Percentiles rank a stretch among this genome's conserved stretches.
Evolutionary conservation across 2,113 vertebrate species (phyloP).

Genomic region (Atrichornis clamosus): DNA sequence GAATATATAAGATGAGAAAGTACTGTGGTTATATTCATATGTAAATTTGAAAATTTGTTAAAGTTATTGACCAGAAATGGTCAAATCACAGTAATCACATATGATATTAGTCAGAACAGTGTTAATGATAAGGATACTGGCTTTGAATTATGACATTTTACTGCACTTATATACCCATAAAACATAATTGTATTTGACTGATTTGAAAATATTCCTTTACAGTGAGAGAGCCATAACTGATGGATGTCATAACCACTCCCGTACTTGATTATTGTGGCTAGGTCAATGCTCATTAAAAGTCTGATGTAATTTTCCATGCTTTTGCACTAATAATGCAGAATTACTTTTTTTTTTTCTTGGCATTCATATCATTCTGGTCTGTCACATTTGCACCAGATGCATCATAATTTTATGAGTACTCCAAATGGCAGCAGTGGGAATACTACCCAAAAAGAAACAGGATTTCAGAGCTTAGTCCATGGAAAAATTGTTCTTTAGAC

Average conservation of each 20-base stretch:
- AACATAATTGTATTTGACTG: not conserved
- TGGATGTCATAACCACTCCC: not conserved
- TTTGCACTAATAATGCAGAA: not conserved
- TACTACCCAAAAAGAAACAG: not conserved
- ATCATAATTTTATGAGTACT: not conserved
- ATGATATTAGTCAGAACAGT: not conserved
- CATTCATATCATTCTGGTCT: not conserved
- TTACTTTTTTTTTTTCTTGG: not conserved
- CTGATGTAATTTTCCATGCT: constrained; percentile 9
- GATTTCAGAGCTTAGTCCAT: not conserved
- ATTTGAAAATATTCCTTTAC: constrained; percentile 1
- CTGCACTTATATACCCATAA: not conserved
- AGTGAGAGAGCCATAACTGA: not conserved
- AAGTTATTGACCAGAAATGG: not conserved
- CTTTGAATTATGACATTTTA: not conserved
- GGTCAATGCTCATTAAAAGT: constrained; percentile 1
- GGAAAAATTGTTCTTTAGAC: not conserved
- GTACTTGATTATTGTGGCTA: not conserved
- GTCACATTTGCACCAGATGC: not conserved
- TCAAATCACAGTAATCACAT: not conserved
- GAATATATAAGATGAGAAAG: not conserved
- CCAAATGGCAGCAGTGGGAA: not conserved
- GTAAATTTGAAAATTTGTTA: not conserved
- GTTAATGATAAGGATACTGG: not conserved
- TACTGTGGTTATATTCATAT: not conserved